Base-by-base conservation (phyloP, 2,888 invertebrate genomes). In the Dolichomitus sp. region DNA sequence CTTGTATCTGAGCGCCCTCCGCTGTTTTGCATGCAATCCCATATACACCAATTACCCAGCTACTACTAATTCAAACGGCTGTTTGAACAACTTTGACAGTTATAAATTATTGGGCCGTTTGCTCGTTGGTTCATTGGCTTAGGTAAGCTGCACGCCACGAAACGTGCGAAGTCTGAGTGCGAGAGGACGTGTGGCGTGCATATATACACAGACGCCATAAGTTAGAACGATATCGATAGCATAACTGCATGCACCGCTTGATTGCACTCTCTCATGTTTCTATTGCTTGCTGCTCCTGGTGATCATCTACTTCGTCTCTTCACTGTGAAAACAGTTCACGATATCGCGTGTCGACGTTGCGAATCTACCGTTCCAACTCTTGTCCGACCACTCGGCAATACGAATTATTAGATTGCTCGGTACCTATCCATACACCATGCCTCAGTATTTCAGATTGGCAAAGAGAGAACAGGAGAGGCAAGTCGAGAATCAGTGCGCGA, bases 71-170 rank as follows among this genome's bases (percentile, higher is more conserved):
- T 87, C 82, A 87, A 85, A 83, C 75, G 80, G 79, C 61, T 84
- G 86, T 87, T 86, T 85, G 80, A 87, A 86, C 85, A 86, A 85
- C 83, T 85, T 85, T 80, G 84, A 86, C 85, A 81, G 81, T 84
- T 82, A 82, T 86, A 86, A 85, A 84, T 84, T 85, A 86, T 84
- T 84, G 80, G 65, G 72, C 78, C 70, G 78, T 73, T 73, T 40
- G 50, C 61, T 78, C 72, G 76, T 65, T 65, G 66, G 75, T 76
- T 78, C 65, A 23, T 83, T 63, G 52, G 54, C 59, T 45, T 66
- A 59, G 30, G 59, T 59, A 52, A 75, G 54, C 7, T 40, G 63
- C 12, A 12, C 19, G 23, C 27, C 17, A 61, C 75, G 42, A 27
- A 50, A 30, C 42, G 59, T 9, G 33, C 33, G 70, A n/a, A 70